These are phyloP conservation scores for Stichopus horrens DNA, from an alignment of 53 echinoderm and acorn worm species.

Conservation along the genomic window DNA sequence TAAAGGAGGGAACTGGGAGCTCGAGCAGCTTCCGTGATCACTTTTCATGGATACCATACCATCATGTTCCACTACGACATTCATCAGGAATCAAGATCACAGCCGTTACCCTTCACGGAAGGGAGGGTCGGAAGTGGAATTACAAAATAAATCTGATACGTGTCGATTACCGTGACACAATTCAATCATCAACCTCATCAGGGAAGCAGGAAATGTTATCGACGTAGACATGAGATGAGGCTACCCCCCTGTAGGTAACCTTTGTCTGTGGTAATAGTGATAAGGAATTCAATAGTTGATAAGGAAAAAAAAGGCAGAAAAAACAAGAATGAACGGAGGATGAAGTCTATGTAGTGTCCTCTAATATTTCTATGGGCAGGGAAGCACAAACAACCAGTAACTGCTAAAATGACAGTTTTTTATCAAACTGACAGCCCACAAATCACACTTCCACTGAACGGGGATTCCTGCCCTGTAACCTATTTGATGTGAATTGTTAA, in stretches of 20 bases:
- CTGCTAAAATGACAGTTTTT: too few relatives aligned
- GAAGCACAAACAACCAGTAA: too few relatives aligned
- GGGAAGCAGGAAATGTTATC: background rate
- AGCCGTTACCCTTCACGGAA: background rate
- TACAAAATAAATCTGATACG: background rate
- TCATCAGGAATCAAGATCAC: background rate
- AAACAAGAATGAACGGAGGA: too few relatives aligned
- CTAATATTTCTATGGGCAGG: too few relatives aligned
- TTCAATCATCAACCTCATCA: background rate
- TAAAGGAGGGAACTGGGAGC: background rate
- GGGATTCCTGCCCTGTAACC: too few relatives aligned
- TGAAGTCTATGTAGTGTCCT: too few relatives aligned
- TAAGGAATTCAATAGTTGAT: background rate
- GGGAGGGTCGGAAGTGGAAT: background rate
- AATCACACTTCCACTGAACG: too few relatives aligned
- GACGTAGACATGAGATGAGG: background rate
- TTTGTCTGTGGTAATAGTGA: background rate
- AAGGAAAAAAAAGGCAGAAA: too few relatives aligned
- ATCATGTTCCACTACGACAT: conserved; percentile 2
- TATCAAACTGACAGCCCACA: too few relatives aligned
- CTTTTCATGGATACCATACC: background rate
- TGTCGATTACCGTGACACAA: conserved; percentile 2
- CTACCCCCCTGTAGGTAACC: conserved; percentile 2
- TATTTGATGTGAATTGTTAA: too few relatives aligned
- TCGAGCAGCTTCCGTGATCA: background rate